phyloP scores from a whole-genome alignment of 2,113 vertebrate genomes.

The Ranitomeya variabilis region DNA sequence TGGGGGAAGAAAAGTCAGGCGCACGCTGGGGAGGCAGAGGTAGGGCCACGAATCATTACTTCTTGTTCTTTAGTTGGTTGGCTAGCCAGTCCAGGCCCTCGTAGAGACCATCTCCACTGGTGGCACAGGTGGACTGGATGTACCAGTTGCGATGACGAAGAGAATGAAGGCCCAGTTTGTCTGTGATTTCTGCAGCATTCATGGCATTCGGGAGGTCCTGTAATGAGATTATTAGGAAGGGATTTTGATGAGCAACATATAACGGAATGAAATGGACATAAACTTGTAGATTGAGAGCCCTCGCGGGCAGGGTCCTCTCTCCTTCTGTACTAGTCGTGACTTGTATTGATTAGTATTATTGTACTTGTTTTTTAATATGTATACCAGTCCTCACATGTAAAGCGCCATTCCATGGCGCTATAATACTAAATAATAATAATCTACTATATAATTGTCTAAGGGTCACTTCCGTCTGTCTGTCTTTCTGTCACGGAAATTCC shows the following conservation, averaged over 20 bases:
- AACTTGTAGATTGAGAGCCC: not conserved
- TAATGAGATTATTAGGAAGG: constrained; percentile 3
- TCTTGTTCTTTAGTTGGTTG: constrained; percentile 98
- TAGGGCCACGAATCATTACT: constrained; percentile 74
- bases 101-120: constrained; percentile 92
- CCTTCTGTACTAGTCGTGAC: too few relatives aligned
- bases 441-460: too few relatives aligned
- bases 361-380: too few relatives aligned
- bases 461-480: too few relatives aligned
- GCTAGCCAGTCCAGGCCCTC: constrained; percentile 97
- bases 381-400: too few relatives aligned
- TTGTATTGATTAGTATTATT: too few relatives aligned
- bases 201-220: constrained; percentile 96
- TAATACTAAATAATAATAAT: too few relatives aligned
- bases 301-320: too few relatives aligned
- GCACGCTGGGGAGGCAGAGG: constrained; percentile 53
- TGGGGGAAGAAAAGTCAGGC: constrained; percentile 55
- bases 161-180: constrained; percentile 95
- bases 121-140: constrained; percentile 97
- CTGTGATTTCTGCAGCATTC: constrained; percentile 95
- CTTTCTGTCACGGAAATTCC: too few relatives aligned
- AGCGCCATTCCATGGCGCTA: too few relatives aligned
- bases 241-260: not conserved
- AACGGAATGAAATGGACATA: not conserved
- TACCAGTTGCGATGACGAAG: constrained; percentile 96